These are phyloP conservation scores for Stichopus chloronotus DNA, from an alignment of 35 echinoderm and acorn worm species.

Conservation along the genomic window DNA sequence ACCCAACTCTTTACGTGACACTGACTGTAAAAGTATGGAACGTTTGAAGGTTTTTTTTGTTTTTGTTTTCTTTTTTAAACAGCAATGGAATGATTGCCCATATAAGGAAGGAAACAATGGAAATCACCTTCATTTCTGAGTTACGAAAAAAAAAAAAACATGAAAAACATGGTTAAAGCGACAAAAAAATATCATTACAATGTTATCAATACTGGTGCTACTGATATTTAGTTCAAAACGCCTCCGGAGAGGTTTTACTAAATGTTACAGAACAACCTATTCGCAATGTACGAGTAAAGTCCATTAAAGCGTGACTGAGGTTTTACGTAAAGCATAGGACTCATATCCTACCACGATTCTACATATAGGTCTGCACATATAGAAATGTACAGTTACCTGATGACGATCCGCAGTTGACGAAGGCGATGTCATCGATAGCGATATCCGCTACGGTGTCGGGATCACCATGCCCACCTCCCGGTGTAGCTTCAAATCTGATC, in stretches of 20 bases:
- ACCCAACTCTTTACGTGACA: no score
- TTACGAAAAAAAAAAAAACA: no score
- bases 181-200: no score
- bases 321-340: background rate
- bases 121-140: no score
- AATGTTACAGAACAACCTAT: background rate
- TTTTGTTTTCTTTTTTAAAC: no score
- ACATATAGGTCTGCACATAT: background rate
- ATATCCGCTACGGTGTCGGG: slow-evolving; percentile 72
- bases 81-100: no score
- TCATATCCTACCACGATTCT: background rate
- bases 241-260: background rate
- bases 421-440: slow-evolving; percentile 84
- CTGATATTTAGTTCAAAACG: no score
- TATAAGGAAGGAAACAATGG: no score
- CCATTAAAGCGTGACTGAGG: background rate
- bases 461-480: slow-evolving; percentile 68
- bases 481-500: slow-evolving; percentile 88
- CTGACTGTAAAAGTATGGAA: no score
- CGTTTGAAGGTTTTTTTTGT: no score
- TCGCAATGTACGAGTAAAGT: background rate
- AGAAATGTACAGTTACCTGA: slow-evolving; percentile 6
- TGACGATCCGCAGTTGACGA: slow-evolving; percentile 65
- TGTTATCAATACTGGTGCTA: no score
- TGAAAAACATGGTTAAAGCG: no score